Base-by-base conservation (phyloP, 2,797 vertebrate species). In the Periophthalmus magnuspinnatus region DNA sequence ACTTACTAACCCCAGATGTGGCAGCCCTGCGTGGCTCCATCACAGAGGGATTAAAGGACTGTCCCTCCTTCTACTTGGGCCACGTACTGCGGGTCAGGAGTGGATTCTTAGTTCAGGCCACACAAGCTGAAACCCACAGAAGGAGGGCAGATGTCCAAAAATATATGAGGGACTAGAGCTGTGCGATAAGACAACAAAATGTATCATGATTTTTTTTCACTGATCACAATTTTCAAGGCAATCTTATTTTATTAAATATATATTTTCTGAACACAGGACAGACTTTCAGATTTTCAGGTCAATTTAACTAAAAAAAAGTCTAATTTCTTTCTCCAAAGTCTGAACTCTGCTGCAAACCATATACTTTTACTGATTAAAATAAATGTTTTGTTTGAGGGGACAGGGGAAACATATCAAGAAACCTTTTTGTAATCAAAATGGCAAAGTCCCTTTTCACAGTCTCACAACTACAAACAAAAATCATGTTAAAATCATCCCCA, bases 1-100 rank as follows among this genome's bases (percentile, higher is more conserved):
- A 84, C 81, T 89, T 85, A 87, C 79, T 71, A 74, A 85, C 78
- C 81, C 87, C 87, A 91, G 90, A 90, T 90, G 90, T 90, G 83
- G 81, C 36, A 70, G 81, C 84, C 76, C 78, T 55, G 82, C 74
- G 71, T 67, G 75, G 76, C 84, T 87, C 75, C 82, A 74, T 87
- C 81, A 83, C 82, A 73, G 76, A 77, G 79, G 88, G 89, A 91
- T 91, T 89, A 91, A 55, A 52, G 58, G 59, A 81, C 71, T 83
- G 73, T 74, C 77, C 64, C 71, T 80, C 80, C 58, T 60, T 72
- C 70, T 38, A 79, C 77, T 81, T 55, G 77, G 61, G 68, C 75
- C 74, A 86, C n/a, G n/a, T 66, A 75, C 72, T 71, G 70, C n/a
- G 68, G 81, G 65, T 83, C 78, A 73, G 70, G 68, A 71, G 57